Evolutionary conservation across 2,888 invertebrate species (phyloP).

Genomic region (Cetonia aurata): DNA sequence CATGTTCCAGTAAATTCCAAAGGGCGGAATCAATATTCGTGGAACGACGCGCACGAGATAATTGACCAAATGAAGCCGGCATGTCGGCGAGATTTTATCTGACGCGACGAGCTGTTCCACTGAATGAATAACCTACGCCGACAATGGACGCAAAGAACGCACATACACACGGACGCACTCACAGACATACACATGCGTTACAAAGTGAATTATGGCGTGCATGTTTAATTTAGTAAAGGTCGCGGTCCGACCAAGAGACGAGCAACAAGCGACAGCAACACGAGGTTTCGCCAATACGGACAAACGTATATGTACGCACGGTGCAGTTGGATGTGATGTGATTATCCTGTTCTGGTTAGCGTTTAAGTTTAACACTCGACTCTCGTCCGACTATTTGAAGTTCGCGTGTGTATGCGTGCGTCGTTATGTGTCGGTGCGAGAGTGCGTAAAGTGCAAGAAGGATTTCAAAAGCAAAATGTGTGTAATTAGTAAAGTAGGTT

Average conservation of each 20-base stretch:
- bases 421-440: background rate
- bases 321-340: background rate
- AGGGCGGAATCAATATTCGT: constrained; percentile 25
- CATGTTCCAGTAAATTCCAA: constrained; percentile 21
- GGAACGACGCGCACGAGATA: constrained; percentile 25
- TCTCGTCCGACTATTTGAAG: background rate
- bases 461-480: constrained; percentile 54
- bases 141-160: constrained; percentile 11
- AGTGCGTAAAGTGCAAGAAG: constrained; percentile 41
- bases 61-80: constrained; percentile 32
- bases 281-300: constrained; percentile 19
- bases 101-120: constrained; percentile 3
- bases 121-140: background rate
- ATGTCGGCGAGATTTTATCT: constrained; percentile 32
- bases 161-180: constrained; percentile 2
- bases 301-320: background rate
- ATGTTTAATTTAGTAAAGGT: constrained; percentile 40
- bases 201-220: constrained; percentile 40
- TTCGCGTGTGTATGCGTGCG: background rate
- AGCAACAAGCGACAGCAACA: constrained; percentile 35
- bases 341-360: background rate
- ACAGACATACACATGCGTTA: constrained; percentile 29
- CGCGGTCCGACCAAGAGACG: constrained; percentile 13
- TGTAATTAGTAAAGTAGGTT: constrained; percentile 63
- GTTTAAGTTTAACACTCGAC: background rate